phyloP scores from a whole-genome alignment of 2,113 vertebrate species.

The Sebastes fasciatus region DNA sequence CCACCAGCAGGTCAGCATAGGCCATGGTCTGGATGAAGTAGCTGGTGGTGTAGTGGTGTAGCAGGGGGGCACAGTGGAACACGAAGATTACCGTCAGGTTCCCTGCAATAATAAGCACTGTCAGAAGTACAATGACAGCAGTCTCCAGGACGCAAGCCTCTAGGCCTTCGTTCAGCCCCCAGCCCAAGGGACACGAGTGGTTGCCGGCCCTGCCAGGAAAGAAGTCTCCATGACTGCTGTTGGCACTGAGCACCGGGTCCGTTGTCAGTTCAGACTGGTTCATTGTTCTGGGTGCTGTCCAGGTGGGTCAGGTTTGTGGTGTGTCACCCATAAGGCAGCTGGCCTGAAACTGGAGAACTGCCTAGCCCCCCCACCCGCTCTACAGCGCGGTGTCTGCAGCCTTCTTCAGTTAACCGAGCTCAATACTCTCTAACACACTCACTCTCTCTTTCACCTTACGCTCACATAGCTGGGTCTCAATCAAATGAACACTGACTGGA shows the following conservation, averaged over 20 bases:
- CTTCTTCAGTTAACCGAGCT: conserved; percentile 64
- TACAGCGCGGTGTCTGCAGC: conserved; percentile 50
- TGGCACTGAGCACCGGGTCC: conserved; percentile 87
- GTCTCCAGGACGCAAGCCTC: conserved; percentile 96
- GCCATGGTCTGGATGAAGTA: conserved; percentile 99
- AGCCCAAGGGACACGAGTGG: conserved; percentile 95
- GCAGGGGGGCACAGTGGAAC: conserved; percentile 96
- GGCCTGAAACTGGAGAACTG: conserved; percentile 66
- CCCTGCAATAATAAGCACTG: conserved; percentile 95
- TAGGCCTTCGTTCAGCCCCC: conserved; percentile 89
- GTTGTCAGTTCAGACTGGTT: conserved; percentile 87
- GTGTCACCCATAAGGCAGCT: conserved; percentile 64
- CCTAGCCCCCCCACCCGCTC: conserved; percentile 5
- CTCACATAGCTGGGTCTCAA: conserved; percentile 77
- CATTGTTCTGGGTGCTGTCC: conserved; percentile 87
- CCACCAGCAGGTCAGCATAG: conserved; percentile 96
- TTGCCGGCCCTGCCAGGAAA: conserved; percentile 84
- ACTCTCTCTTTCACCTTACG: conserved; percentile 55
- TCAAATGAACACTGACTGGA: conserved; percentile 74
- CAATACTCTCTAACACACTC: conserved; percentile 54
- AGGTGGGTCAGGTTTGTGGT: conserved; percentile 65
- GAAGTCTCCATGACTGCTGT: conserved; percentile 82
- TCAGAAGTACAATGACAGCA: conserved; percentile 93
- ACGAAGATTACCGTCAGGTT: conserved; percentile 98
- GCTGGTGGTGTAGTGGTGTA: conserved; percentile 98